phyloP scores from a whole-genome alignment of 2,797 vertebrate genomes.

The Menidia menidia region DNA sequence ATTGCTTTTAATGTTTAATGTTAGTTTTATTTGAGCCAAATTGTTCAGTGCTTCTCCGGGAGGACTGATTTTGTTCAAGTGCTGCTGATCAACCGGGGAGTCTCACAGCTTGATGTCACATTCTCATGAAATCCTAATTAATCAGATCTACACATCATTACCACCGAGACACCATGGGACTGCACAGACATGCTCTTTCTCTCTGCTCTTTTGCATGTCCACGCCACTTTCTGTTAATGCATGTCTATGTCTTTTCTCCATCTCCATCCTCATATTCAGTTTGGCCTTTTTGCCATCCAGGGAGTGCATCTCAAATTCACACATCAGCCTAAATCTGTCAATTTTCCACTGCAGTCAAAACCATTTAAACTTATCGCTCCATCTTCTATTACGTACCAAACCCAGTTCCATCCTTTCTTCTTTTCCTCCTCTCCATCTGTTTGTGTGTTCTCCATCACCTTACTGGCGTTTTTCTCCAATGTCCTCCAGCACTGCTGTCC shows the following conservation, averaged over 20 bases:
- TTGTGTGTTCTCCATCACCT: slow-evolving; percentile 53
- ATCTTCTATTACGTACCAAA: slow-evolving; percentile 68
- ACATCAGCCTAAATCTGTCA: slow-evolving; percentile 70
- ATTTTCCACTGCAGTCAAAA: slow-evolving; percentile 70
- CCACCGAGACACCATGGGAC: slow-evolving; percentile 22
- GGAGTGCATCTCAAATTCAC: slow-evolving; percentile 33
- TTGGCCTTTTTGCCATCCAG: slow-evolving; percentile 23
- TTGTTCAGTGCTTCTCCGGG: neutral
- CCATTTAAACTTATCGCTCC: slow-evolving; percentile 73
- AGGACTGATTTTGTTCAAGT: slow-evolving; percentile 14
- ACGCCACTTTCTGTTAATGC: slow-evolving; percentile 2
- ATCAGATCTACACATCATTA: slow-evolving; percentile 37
- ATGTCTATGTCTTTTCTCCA: neutral
- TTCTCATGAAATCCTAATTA: slow-evolving; percentile 55
- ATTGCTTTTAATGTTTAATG: neutral
- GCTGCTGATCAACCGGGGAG: slow-evolving; percentile 20
- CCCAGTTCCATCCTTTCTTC: slow-evolving; percentile 44
- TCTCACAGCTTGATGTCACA: slow-evolving; percentile 39
- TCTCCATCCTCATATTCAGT: slow-evolving; percentile 10
- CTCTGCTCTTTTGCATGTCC: slow-evolving; percentile 13
- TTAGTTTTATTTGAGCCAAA: neutral
- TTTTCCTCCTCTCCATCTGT: slow-evolving; percentile 65
- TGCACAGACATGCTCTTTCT: slow-evolving; percentile 22
- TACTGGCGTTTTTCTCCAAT: slow-evolving; percentile 35
- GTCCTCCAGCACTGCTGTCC: slow-evolving; percentile 24